Conservation (phyloP, 1,140 invertebrate species). For the Zaprionus nigranus region DNA sequence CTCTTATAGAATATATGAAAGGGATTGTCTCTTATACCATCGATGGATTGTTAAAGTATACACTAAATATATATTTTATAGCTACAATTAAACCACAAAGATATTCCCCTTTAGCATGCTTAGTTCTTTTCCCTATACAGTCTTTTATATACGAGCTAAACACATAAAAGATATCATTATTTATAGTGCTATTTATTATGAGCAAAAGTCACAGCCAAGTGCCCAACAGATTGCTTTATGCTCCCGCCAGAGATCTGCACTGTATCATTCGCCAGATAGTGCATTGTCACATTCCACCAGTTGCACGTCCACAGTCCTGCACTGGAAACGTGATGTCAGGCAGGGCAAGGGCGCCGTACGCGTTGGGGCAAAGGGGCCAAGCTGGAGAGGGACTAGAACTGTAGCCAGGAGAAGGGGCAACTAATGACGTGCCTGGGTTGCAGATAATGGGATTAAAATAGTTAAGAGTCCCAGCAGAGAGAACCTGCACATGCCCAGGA, state of each 20-base stretch:
- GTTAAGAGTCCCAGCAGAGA: conserved; percentile 1
- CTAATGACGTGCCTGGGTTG: conserved; percentile 40
- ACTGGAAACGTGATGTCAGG: conserved; percentile 66
- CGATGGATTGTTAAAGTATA: too few relatives aligned
- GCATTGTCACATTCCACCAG: conserved; percentile 5
- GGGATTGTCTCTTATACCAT: too few relatives aligned
- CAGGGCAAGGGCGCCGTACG: conserved; percentile 60
- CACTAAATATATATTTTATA: too few relatives aligned
- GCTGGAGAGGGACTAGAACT: conserved; percentile 1
- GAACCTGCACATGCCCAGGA: conserved; percentile 39
- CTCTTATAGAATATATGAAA: too few relatives aligned
- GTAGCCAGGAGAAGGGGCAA: not conserved
- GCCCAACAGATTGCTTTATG: not conserved
- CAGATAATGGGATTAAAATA: conserved; percentile 42
- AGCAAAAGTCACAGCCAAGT: not conserved
- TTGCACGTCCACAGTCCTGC: conserved; percentile 8
- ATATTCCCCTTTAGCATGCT: too few relatives aligned
- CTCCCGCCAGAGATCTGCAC: conserved; percentile 1
- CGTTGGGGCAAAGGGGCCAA: conserved; percentile 67
- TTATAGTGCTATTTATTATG: not conserved
- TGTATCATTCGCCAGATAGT: not conserved
- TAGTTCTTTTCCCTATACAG: too few relatives aligned
- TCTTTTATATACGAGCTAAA: not conserved
- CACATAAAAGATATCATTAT: not conserved
- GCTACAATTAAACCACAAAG: too few relatives aligned